Evolutionary conservation across 2,113 vertebrate species (phyloP), one percentile per base, ranked within the genome.

Genomic region (Tragulus kanchil): DNA sequence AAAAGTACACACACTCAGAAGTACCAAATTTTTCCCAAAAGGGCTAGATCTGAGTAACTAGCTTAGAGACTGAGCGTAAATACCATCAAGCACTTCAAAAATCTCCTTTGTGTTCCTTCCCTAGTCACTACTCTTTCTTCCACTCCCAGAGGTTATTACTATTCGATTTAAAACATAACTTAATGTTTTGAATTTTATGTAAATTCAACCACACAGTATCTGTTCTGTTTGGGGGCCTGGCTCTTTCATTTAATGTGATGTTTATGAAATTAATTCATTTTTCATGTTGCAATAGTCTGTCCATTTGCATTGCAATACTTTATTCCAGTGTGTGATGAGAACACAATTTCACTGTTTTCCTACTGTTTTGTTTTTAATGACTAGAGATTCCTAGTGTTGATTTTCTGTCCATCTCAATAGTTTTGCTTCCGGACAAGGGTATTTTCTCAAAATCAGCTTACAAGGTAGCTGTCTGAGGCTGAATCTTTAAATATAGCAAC

Each of bases 391-490:
- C 58, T 67, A 75, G 31, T 75, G 13, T 52, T 79, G 62, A 58
- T 94, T 78, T 88, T 96, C 19, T 67, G 5, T 58, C 45, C 61
- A 58, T 61, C 23, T 58, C 79, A 89, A 91, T 91, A 78, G 62
- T 73, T 90, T 78, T 89, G 6, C 48, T 15, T 95, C 73, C 71
- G 42, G 45, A 45, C 31, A 97, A 45, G 14, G 36, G 4, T 75
- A n/a, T 97, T 90, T 97, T 93, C 45, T 93, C 64, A 87, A 84
- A 94, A 82, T 45, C 42, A 71, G 9, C 26, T 42, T 65, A 25
- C 3, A 78, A 58, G 26, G 6, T 2, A 56, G 6, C 31, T 50
- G 5, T 31, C 8, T 85, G 56, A 69, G 16, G 25, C 82, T 77
- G 69, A 92, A 54, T 58, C 6, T 19, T 83, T 59, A 77, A 83